A percentile compares a stretch with the other conserved stretches of the same genome.
Evolutionary conservation across 2,797 vertebrate genomes (phyloP).

Genomic region (Cossypha caffra): DNA sequence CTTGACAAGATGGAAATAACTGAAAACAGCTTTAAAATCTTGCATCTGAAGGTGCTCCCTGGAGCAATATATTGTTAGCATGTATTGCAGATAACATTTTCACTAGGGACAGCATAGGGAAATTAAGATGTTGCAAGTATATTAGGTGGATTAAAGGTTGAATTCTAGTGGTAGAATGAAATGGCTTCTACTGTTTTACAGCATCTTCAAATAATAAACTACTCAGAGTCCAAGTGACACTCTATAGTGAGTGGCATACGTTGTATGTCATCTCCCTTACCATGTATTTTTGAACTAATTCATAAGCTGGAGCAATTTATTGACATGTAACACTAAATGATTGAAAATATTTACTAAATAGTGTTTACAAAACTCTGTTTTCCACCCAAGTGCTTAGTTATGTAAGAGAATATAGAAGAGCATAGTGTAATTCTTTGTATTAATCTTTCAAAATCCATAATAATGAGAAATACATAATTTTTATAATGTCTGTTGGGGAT

Average conservation of each 20-base stretch:
- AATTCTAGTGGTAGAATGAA: neutral
- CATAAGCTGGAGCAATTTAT: slow-evolving; percentile 4
- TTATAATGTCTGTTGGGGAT: neutral
- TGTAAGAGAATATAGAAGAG: neutral
- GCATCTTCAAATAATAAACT: neutral
- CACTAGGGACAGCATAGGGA: neutral
- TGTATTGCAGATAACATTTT: neutral
- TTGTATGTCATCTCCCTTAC: neutral
- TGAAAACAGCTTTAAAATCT: neutral
- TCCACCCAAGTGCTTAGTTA: neutral
- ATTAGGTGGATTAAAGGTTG: neutral
- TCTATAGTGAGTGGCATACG: neutral
- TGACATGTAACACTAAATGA: neutral
- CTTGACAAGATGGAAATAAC: neutral
- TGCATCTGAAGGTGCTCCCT: neutral
- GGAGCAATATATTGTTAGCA: neutral
- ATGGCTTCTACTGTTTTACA: neutral
- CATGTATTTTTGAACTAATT: neutral
- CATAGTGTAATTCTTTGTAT: neutral
- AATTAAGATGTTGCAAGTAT: neutral
- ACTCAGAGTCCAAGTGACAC: neutral
- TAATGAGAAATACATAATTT: slow-evolving; percentile 25
- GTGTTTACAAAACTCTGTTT: neutral
- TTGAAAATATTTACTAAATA: neutral
- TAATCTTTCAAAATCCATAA: neutral